Evolutionary conservation across 92 coral and sea anemone species (phyloP), one percentile per base, ranked within the genome.

Genomic region (Palythoa grandis): DNA sequence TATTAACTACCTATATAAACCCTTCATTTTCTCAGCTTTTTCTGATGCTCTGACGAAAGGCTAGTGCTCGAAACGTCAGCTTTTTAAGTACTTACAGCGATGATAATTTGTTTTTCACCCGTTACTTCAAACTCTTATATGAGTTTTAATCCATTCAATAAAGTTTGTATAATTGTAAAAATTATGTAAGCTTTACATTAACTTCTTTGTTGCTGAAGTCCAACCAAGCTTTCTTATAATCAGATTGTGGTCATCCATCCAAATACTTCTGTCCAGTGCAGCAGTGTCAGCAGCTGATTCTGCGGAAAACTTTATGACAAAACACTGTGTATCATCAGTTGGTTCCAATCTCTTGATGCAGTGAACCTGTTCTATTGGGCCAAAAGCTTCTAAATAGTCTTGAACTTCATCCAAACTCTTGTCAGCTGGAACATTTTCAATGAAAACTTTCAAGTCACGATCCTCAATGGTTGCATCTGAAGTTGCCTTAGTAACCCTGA

Each of bases 141-240:
- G n/a, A n/a, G n/a, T n/a, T n/a, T n/a, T n/a, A n/a, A n/a, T n/a
- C n/a, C n/a, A n/a, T n/a, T n/a, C n/a, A n/a, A n/a, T n/a, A n/a
- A n/a, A n/a, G n/a, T n/a, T n/a, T n/a, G n/a, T 29, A 29, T 29
- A 29, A 29, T 29, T 0, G 35, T 29, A 29, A 29, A 29, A 29
- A 29, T 29, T 29, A 29, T 29, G 35, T 29, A 29, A 29, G 1
- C 35, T 29, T 29, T 29, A 29, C 35, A 29, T 29, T 29, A 29
- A 29, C 35, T 29, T 29, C 35, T 29, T 54, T 53, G 38, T 54
- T 52, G 40, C 20, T 76, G 37, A 78, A 39, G 90, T 92, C 88
- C 90, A 92, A 23, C 95, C 95, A 56, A 87, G 83, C 70, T 91
- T 85, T 61, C 87, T 88, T 43, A 90, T 84, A 43, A 72, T 92